phyloP scores from a whole-genome alignment of 2,797 vertebrate genomes.

The Lepilemur ruficaudatus region DNA sequence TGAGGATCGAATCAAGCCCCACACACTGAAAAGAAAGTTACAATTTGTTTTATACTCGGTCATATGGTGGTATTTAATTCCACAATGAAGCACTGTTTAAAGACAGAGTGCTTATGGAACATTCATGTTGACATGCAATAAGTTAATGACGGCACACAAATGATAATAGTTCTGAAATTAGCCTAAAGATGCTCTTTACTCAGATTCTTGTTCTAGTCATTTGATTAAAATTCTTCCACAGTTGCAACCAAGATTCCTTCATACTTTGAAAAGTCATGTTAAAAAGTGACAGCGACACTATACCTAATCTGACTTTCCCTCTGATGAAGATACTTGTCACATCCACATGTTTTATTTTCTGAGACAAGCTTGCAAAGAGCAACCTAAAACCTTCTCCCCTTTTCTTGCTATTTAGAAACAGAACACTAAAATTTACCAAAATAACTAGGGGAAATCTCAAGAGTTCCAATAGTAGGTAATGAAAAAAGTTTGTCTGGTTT shows the following conservation, averaged over 20 bases:
- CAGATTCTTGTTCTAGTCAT: neutral
- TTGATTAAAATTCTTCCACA: conserved; percentile 18
- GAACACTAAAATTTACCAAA: neutral
- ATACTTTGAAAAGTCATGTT: neutral
- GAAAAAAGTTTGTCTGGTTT: neutral
- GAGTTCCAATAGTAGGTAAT: neutral
- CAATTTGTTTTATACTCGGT: neutral
- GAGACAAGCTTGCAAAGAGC: neutral
- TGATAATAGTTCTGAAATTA: neutral
- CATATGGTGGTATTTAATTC: neutral
- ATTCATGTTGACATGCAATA: neutral
- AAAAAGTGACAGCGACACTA: neutral
- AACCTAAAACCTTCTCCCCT: neutral
- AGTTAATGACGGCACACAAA: neutral
- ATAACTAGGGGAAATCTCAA: neutral
- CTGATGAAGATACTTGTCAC: conserved; percentile 16
- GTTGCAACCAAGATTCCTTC: neutral
- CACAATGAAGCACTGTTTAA: neutral
- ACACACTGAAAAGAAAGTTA: neutral
- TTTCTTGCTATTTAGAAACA: neutral
- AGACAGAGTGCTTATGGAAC: neutral
- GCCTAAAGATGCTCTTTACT: neutral
- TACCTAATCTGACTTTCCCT: neutral
- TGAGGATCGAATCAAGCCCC: neutral
- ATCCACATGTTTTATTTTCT: neutral